Evolutionary conservation across 1,140 invertebrate genomes (phyloP).

Genomic region (Zaprionus lachaisei): DNA sequence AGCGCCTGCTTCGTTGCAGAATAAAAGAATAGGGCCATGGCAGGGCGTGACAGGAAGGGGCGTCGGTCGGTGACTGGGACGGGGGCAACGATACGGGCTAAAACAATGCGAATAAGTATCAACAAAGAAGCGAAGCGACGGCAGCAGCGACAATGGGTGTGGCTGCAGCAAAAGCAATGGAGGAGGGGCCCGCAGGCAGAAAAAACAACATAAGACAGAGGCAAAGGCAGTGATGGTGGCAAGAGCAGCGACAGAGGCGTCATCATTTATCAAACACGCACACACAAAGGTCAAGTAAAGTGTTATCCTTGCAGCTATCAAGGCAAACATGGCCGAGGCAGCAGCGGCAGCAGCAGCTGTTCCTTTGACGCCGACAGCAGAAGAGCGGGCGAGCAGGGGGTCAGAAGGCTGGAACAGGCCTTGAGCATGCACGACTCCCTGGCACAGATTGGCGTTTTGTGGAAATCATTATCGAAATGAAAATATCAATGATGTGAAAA

Average conservation of each 20-base stretch:
- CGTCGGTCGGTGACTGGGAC: too few relatives aligned
- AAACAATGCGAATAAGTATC: constrained; percentile 66
- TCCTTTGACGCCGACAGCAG: constrained; percentile 38
- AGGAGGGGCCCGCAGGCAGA: neutral
- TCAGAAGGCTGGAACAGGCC: neutral
- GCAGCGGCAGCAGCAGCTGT: constrained; percentile 42
- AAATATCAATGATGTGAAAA: constrained; percentile 63
- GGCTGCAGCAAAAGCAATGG: neutral
- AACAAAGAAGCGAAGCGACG: constrained; percentile 36
- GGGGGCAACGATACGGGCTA: constrained; percentile 58
- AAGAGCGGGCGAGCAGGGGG: neutral
- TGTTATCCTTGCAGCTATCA: constrained; percentile 73
- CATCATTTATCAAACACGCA: constrained; percentile 72
- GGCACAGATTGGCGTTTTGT: constrained; percentile 32
- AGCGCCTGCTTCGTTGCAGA: constrained; percentile 19
- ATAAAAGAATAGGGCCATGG: constrained; percentile 13
- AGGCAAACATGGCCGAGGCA: constrained; percentile 35
- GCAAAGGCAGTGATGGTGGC: neutral
- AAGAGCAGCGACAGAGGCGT: constrained; percentile 39
- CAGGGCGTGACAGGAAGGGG: neutral
- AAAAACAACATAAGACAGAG: neutral
- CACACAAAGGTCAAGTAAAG: constrained; percentile 71
- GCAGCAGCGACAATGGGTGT: neutral
- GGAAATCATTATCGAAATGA: constrained; percentile 67
- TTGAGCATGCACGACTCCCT: neutral